A percentile compares a stretch with the other conserved stretches of the same genome.
Evolutionary conservation across 2,888 invertebrate species (phyloP).

Genomic region (Acanthococcus lagerstroemiae): DNA sequence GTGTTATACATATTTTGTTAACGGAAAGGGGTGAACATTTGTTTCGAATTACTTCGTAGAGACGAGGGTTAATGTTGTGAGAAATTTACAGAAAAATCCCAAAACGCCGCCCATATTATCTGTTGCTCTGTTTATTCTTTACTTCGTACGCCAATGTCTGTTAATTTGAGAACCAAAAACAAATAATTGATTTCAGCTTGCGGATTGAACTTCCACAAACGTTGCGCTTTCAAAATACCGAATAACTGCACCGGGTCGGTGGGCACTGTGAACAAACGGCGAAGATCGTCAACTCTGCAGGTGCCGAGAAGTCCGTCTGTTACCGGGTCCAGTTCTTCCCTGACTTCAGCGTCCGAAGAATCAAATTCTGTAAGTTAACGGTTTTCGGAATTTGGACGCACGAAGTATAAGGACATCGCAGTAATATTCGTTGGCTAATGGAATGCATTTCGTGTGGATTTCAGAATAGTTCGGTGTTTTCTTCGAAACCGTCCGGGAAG

Average conservation of each 20-base stretch:
- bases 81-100: conserved; percentile 24
- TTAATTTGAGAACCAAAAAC: too few species aligned
- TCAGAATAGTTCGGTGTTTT: conserved; percentile 14
- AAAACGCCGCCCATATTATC: too few species aligned
- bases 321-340: conserved; percentile 59
- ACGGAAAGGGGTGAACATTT: too few species aligned
- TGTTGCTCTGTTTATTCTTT: too few species aligned
- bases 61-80: too few species aligned
- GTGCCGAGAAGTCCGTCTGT: conserved; percentile 60
- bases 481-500: conserved; percentile 6
- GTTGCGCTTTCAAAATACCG: conserved; percentile 92
- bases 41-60: too few species aligned
- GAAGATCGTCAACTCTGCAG: conserved; percentile 45
- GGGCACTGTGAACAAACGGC: conserved; percentile 38
- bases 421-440: too few species aligned
- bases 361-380: conserved; percentile 18
- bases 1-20: too few species aligned
- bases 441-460: too few species aligned
- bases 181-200: conserved; percentile 85
- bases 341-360: conserved; percentile 50
- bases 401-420: too few species aligned
- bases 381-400: too few species aligned
- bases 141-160: too few species aligned
- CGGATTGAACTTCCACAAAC: conserved; percentile 95
- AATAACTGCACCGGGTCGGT: conserved; percentile 75